Percentiles rank a stretch among this genome's conserved stretches.
phyloP scores from a whole-genome alignment of 2,113 vertebrate genomes.

The Felis chaus region DNA sequence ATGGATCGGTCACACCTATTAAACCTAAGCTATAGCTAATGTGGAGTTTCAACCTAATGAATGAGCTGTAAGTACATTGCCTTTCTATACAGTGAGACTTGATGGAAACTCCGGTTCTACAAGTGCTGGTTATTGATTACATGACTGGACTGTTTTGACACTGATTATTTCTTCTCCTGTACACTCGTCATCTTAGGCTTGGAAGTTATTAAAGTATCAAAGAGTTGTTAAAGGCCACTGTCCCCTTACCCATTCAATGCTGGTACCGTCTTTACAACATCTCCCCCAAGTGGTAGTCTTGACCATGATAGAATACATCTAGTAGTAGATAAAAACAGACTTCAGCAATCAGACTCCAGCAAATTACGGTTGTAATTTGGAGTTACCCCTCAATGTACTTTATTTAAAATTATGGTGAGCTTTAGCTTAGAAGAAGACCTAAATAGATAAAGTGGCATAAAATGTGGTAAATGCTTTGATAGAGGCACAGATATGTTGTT shows the following conservation, averaged over 20 bases:
- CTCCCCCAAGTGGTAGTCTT: slow-evolving; percentile 60
- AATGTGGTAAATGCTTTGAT: neutral
- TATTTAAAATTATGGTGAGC: neutral
- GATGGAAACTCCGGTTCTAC: neutral
- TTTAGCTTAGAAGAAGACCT: neutral
- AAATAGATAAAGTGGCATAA: neutral
- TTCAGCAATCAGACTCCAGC: neutral
- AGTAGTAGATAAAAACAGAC: neutral
- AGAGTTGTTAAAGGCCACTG: neutral
- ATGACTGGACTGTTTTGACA: neutral
- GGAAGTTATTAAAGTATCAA: neutral
- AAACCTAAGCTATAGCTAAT: neutral
- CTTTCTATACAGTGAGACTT: neutral
- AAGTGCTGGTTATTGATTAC: neutral
- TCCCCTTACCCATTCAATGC: neutral
- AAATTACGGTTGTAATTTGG: neutral
- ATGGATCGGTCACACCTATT: neutral
- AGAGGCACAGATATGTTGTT: neutral
- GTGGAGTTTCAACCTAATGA: neutral
- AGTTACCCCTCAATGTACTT: neutral
- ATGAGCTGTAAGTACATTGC: neutral
- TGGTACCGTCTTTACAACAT: slow-evolving; percentile 40
- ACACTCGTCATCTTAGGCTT: neutral
- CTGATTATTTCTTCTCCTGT: neutral
- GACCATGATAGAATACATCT: neutral